Conservation (phyloP, 53 echinoderm and acorn worm genomes). For the Actinopyga echinites region DNA sequence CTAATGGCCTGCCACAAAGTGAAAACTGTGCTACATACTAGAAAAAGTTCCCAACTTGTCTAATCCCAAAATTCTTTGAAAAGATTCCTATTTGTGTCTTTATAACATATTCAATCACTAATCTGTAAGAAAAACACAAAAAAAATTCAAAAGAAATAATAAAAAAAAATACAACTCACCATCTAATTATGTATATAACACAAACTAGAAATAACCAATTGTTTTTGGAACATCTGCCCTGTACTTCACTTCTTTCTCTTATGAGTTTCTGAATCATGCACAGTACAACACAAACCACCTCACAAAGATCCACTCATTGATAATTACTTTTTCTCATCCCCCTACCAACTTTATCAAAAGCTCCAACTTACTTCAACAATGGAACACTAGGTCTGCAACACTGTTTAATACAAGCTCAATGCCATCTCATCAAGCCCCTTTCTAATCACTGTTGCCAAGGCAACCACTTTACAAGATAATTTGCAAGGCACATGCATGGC, state of each 20-base stretch:
- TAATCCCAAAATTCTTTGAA: too few species aligned
- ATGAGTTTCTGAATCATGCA: background rate
- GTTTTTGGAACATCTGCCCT: background rate
- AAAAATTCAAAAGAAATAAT: too few species aligned
- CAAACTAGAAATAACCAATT: background rate
- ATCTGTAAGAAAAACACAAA: too few species aligned
- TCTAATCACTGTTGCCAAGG: conserved; percentile 10
- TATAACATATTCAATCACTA: too few species aligned
- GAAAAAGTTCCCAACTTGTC: too few species aligned
- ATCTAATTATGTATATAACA: too few species aligned
- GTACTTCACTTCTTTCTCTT: background rate
- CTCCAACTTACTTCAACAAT: background rate
- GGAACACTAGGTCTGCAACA: background rate
- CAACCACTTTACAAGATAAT: conserved; percentile 32
- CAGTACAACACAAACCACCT: background rate
- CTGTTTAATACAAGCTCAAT: conserved; percentile 9
- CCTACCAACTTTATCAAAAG: conserved; percentile 25
- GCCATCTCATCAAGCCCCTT: conserved; percentile 34
- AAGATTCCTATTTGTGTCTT: too few species aligned
- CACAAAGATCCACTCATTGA: conserved; percentile 20
- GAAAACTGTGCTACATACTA: too few species aligned
- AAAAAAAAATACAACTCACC: too few species aligned
- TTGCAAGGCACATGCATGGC: conserved; percentile 31
- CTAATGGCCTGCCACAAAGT: too few species aligned
- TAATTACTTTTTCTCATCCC: conserved; percentile 5